Conservation (phyloP, 2,888 invertebrate species). For the Nysson spinosus region DNA sequence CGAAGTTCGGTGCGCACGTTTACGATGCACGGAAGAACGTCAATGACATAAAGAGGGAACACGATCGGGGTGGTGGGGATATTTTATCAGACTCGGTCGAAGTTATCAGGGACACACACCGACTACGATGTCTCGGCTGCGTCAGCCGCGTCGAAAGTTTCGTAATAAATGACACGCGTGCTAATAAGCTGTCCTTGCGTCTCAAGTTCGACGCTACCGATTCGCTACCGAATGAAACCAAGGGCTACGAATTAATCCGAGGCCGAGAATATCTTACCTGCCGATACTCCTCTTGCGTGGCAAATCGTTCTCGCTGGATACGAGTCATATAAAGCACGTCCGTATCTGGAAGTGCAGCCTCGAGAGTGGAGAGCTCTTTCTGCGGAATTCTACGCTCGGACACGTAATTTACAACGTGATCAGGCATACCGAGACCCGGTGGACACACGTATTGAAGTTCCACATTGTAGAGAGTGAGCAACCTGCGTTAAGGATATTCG, state of each 20-base stretch:
- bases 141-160: too few relatives aligned
- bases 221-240: neutral
- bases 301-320: conserved; percentile 96
- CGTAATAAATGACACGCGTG: neutral
- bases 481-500: conserved; percentile 74
- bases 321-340: conserved; percentile 99
- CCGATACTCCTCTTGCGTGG: conserved; percentile 89
- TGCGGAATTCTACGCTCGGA: conserved; percentile 88
- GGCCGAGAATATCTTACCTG: conserved; percentile 80
- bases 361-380: conserved; percentile 84
- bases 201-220: neutral
- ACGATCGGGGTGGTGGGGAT: too few relatives aligned
- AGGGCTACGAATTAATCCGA: too few relatives aligned
- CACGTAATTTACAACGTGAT: conserved; percentile 89
- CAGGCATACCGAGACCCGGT: conserved; percentile 92
- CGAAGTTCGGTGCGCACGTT: too few relatives aligned
- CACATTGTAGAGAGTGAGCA: conserved; percentile 96
- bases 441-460: conserved; percentile 95
- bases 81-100: too few relatives aligned
- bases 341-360: conserved; percentile 93
- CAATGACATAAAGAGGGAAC: too few relatives aligned
- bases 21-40: too few relatives aligned
- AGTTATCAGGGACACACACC: neutral
- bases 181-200: neutral
- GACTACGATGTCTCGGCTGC: neutral